A percentile compares a stretch with the other conserved stretches of the same genome.
phyloP scores from a whole-genome alignment of 2,113 vertebrate species.

The Colinus virginianus region DNA sequence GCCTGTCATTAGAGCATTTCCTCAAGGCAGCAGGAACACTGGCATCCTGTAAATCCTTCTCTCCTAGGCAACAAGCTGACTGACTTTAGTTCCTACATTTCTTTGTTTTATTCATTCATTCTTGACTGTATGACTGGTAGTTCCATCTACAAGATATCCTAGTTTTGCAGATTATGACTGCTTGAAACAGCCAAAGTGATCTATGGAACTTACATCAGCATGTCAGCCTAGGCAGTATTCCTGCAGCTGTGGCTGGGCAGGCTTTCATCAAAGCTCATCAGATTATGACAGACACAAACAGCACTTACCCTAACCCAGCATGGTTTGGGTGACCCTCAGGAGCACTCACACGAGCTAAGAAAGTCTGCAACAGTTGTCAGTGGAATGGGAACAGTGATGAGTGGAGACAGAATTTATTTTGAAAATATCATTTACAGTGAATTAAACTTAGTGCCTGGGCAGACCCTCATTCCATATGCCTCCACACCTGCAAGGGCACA shows the following conservation, averaged over 20 bases:
- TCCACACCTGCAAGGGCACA: neutral
- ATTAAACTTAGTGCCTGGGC: neutral
- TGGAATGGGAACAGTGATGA: neutral
- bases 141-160: neutral
- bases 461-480: neutral
- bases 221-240: neutral
- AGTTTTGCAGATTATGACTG: neutral
- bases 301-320: neutral
- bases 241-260: neutral
- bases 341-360: neutral
- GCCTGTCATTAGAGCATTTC: neutral
- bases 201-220: neutral
- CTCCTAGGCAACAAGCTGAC: constrained; percentile 34
- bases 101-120: constrained; percentile 1
- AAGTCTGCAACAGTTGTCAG: neutral
- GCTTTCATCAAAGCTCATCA: neutral
- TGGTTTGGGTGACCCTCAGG: neutral
- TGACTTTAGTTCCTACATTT: neutral
- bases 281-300: neutral
- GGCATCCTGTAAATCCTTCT: constrained; percentile 4
- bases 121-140: neutral
- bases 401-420: neutral
- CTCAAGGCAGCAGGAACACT: neutral
- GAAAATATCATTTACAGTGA: neutral
- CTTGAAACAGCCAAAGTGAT: neutral